A percentile compares a stretch with the other conserved stretches of the same genome.
Conservation (phyloP, 1,140 invertebrate species). For the Lycorma delicatula region DNA sequence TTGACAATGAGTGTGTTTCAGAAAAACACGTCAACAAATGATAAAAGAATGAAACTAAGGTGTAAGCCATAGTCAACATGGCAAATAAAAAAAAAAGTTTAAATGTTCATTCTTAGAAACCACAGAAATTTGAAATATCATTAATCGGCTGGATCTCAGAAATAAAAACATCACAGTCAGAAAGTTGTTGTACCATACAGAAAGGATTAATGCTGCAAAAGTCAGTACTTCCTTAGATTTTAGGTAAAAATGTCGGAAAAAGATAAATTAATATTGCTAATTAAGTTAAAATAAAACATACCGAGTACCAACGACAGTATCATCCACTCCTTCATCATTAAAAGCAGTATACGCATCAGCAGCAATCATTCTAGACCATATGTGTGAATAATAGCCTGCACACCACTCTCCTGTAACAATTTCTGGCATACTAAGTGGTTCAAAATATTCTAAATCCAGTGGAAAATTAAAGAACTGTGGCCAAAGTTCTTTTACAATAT, state of each 20-base stretch:
- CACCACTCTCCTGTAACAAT: constrained; percentile 62
- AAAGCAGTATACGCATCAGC: constrained; percentile 84
- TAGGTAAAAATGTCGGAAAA: background rate
- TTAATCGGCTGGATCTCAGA: background rate
- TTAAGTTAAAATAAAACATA: constrained; percentile 6
- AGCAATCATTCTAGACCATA: constrained; percentile 81
- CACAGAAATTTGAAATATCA: background rate
- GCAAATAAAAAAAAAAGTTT: too few relatives aligned
- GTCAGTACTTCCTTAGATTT: background rate
- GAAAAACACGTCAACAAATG: too few relatives aligned
- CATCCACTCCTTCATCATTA: constrained; percentile 47
- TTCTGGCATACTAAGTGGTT: constrained; percentile 68
- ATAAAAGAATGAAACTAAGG: too few relatives aligned
- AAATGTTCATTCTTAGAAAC: background rate
- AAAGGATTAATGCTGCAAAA: background rate
- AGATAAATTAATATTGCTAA: background rate
- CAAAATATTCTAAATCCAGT: constrained; percentile 63
- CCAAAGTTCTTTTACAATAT: constrained; percentile 67
- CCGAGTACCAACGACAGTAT: constrained; percentile 33
- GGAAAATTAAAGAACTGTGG: constrained; percentile 63
- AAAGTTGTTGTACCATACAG: too few relatives aligned
- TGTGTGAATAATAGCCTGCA: constrained; percentile 58
- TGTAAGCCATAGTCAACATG: too few relatives aligned
- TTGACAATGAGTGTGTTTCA: too few relatives aligned
- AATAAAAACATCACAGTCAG: background rate